Base-by-base conservation (phyloP, 2,888 invertebrate species). In the Aethes cnicana region DNA sequence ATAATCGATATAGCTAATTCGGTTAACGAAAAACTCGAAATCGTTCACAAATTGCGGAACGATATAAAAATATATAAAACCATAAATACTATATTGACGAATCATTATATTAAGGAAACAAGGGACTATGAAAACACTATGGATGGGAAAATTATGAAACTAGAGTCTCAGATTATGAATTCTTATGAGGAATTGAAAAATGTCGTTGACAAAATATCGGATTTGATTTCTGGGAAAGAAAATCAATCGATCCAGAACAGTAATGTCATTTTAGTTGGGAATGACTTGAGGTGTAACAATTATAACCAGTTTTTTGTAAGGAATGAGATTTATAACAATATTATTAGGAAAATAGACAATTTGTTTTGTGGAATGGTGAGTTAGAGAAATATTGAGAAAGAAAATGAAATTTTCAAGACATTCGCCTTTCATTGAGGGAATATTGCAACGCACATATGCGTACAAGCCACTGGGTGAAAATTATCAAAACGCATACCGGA, bases 61-160 rank as follows among this genome's bases (percentile, higher is more conserved):
- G 89, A 89, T 41, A 87, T 89, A 0, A 89, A 86, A 77, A 85
- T 88, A 60, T 89, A 82, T 35, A 79, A 73, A 76, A 87, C 89
- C 0, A 82, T 89, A 1, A 89, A 89, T 49, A 87, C 89, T 0
- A 82, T 89, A 8, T 44, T 89, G n/a, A 86, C 87, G 0, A 87
- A 88, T 32, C 86, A 88, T 58, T 88, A 88, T 9, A 77, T 88
- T 30, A 88, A 86, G 66, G 74, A 82, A 36, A 89, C 85, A 0
- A 77, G 68, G 65, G 76, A 86, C 17, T 81, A 86, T 52, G 88
- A 88, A 54, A 77, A 70, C 23, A 72, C 64, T 16, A 79, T 86
- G 6, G 80, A 81, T 53, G 59, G 58, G 1, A 88, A 87, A 71
- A 80, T 88, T 11, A 62, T 84, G 0, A 79, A 78, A 55, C 53